These are phyloP conservation scores for Acrobasis consociella DNA, from an alignment of 2,888 invertebrate genomes.

Conservation along the genomic window DNA sequence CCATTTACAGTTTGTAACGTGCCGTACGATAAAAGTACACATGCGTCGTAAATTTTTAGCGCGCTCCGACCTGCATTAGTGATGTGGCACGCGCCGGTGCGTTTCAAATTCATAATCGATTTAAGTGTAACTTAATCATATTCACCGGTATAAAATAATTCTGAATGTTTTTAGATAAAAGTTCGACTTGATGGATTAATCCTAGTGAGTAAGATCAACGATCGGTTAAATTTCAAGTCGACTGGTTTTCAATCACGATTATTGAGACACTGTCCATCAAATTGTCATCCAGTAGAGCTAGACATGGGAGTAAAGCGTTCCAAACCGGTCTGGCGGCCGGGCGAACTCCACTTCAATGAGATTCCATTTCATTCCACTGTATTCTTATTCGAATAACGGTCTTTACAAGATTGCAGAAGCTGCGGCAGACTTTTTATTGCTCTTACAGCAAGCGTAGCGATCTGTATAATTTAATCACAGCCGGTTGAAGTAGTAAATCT, in stretches of 20 bases:
- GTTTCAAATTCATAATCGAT: conserved; percentile 36
- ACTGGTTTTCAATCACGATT: conserved; percentile 50
- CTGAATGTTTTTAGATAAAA: conserved; percentile 14
- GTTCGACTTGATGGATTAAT: conserved; percentile 15
- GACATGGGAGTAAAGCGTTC: conserved; percentile 58
- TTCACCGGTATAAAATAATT: conserved; percentile 5
- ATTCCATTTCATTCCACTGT: conserved; percentile 80
- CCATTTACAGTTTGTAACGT: conserved; percentile 35
- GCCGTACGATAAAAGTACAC: conserved; percentile 48
- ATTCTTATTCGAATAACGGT: conserved; percentile 79
- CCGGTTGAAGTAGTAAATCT: conserved; percentile 13
- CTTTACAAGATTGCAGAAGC: conserved; percentile 56
- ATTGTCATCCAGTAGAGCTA: conserved; percentile 66
- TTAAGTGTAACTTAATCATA: conserved; percentile 19
- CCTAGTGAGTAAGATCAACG: conserved; percentile 4
- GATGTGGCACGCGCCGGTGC: conserved; percentile 38
- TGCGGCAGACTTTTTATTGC: conserved; percentile 42
- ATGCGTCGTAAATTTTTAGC: conserved; percentile 54
- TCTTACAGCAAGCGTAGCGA: conserved; percentile 22
- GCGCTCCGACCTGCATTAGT: conserved; percentile 41
- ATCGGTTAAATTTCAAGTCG: conserved; percentile 20
- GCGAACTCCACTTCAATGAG: conserved; percentile 75
- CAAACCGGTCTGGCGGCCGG: conserved; percentile 71
- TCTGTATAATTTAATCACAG: conserved; percentile 18
- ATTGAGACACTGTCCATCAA: conserved; percentile 67